Evolutionary conservation across 2,888 invertebrate genomes (phyloP), one percentile per base, ranked within the genome.

Genomic region (Cheilosia scutellata): DNA sequence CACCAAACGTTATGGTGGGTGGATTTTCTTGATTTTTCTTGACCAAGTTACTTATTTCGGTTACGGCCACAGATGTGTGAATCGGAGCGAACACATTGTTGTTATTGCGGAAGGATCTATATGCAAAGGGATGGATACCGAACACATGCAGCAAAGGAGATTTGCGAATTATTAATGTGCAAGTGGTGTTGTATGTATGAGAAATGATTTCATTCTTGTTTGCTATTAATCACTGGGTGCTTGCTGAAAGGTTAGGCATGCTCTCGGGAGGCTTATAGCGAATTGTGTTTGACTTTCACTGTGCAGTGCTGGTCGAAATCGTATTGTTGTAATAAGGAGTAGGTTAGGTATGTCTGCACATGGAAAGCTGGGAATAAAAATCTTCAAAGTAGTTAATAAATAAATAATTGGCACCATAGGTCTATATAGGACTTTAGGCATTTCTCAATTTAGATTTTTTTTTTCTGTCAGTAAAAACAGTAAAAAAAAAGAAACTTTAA

Each of bases 211-310:
- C 47, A 47, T 77, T 55, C 37, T 40, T 63, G 53, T 60, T 44
- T 76, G 68, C 51, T 44, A 53, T 76, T 68, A 60, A 76, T 68
- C 68, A 76, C 0, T 44, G 40, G n/a, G n/a, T 51, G 2, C 37
- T 53, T 42, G 58, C 25, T 58, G 42, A 31, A 25, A 13, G 40
- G 40, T 7, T 13, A 27, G 25, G 9, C 25, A n/a, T 31, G 20
- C 47, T 40, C 33, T 58, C 5, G 25, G 31, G 16, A 16, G 33
- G 47, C 20, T 55, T 68, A 6, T 29, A 9, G 29, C 5, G 62
- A 13, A 29, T 3, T 31, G 16, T 31, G 7, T 7, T 55, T 55
- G n/a, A 16, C n/a, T 27, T 51, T 51, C 9, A 51, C 25, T 25
- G 11, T 11, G 20, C 42, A 4, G n/a, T 0, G n/a, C n/a, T 7